Conservation (phyloP, 2,113 vertebrate species). For the Podarcis cretensis region DNA sequence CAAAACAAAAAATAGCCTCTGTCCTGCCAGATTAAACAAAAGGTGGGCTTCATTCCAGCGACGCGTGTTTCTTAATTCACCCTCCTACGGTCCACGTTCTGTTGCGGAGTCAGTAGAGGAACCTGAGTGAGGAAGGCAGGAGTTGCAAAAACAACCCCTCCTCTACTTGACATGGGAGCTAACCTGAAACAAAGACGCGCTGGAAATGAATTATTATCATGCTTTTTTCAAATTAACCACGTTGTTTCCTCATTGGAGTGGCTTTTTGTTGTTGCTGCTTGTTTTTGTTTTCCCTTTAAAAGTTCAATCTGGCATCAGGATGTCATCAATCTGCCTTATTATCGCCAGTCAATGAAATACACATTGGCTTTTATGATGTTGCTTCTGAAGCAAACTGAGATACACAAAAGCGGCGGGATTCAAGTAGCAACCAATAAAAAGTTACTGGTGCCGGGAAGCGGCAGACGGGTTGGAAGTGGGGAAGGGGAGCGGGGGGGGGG, state of each 20-base stretch:
- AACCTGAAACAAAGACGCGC: not conserved
- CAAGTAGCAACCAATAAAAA: not conserved
- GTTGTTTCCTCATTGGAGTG: not conserved
- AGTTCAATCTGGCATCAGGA: not conserved
- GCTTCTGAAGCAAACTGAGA: not conserved
- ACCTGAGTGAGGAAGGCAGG: not conserved
- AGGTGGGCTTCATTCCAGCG: not conserved
- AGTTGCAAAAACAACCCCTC: not conserved
- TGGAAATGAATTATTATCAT: not conserved
- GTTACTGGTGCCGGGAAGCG: not conserved
- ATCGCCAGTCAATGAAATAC: not conserved
- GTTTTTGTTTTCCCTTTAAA: not conserved
- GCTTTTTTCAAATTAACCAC: not conserved
- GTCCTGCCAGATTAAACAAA: not conserved
- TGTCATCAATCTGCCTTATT: not conserved
- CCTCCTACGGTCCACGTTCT: not conserved
- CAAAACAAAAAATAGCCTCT: not conserved
- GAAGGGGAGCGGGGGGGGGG: not conserved
- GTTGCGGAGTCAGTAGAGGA: not conserved
- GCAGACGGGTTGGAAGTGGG: not conserved
- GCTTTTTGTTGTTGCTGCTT: not conserved
- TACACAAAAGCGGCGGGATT: not conserved
- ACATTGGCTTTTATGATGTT: not conserved
- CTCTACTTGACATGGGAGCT: not conserved
- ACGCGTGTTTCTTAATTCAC: not conserved